phyloP scores from a whole-genome alignment of 2,113 vertebrate genomes.

The Hemicordylus capensis region DNA sequence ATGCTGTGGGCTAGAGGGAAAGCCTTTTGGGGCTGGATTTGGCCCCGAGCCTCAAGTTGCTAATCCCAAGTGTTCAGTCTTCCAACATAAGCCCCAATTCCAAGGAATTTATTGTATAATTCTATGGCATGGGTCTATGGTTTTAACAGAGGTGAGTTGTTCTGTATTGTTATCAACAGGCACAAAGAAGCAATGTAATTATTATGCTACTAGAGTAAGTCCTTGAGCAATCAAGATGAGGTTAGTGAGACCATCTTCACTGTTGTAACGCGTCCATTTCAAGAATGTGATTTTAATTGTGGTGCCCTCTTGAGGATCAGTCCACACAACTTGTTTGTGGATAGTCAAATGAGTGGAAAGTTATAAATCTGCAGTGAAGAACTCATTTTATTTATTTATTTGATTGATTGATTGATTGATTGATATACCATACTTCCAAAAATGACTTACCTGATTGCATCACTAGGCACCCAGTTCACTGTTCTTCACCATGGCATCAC shows the following conservation, averaged over 20 bases:
- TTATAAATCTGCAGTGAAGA: no score
- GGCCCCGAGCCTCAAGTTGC: background rate
- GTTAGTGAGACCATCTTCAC: background rate
- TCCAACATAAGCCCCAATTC: background rate
- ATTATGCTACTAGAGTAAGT: background rate
- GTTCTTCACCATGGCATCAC: background rate
- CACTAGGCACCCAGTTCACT: no score
- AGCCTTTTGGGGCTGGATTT: background rate
- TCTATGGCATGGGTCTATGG: background rate
- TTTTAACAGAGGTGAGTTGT: background rate
- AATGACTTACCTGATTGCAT: background rate
- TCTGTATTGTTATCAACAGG: background rate
- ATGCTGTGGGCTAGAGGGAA: background rate
- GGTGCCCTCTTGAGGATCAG: background rate
- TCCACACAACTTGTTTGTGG: background rate
- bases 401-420: no score
- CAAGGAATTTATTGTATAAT: slow-evolving; percentile 1
- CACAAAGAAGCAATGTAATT: background rate
- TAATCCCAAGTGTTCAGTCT: background rate
- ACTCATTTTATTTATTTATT: no score
- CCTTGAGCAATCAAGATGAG: background rate
- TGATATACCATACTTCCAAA: background rate
- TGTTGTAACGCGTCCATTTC: background rate
- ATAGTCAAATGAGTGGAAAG: no score
- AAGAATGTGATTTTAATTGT: background rate